phyloP scores from a whole-genome alignment of 2,888 invertebrate species.

The Protula sp. region DNA sequence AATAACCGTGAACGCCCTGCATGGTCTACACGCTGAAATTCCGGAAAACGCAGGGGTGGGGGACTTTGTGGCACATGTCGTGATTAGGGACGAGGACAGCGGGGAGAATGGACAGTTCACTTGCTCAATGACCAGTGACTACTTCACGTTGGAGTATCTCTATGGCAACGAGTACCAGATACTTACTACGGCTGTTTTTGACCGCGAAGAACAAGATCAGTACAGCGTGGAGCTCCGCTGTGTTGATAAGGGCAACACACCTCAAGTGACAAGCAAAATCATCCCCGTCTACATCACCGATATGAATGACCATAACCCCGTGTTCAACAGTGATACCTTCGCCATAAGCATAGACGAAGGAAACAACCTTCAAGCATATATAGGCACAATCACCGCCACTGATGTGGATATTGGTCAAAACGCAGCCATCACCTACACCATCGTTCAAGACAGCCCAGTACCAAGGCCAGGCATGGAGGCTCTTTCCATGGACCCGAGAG shows the following conservation, averaged over 20 bases:
- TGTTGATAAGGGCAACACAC: conserved; percentile 5
- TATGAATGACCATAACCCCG: conserved; percentile 9
- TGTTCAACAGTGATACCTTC: conserved; percentile 1
- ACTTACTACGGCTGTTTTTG: conserved; percentile 5
- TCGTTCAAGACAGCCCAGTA: neutral
- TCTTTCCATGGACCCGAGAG: conserved; percentile 6
- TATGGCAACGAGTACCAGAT: conserved; percentile 5
- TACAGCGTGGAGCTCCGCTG: conserved; percentile 7
- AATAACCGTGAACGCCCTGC: neutral
- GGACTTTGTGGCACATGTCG: neutral
- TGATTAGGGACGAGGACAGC: conserved; percentile 5
- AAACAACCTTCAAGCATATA: neutral
- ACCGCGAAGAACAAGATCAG: conserved; percentile 1
- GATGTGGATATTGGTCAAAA: conserved; percentile 32
- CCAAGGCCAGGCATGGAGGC: conserved; percentile 11
- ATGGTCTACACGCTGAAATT: neutral
- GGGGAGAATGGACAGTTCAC: conserved; percentile 6
- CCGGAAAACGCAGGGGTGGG: neutral
- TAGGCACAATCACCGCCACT: conserved; percentile 12
- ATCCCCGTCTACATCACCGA: conserved; percentile 9
- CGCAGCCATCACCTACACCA: conserved; percentile 23
- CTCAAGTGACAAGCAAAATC: neutral
- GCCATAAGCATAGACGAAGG: conserved; percentile 5
- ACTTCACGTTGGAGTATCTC: conserved; percentile 5
- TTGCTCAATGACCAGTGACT: conserved; percentile 1